These are phyloP conservation scores for Petrocephalus schoutedeni DNA, from an alignment of 2,797 vertebrate species.

Conservation along the genomic window DNA sequence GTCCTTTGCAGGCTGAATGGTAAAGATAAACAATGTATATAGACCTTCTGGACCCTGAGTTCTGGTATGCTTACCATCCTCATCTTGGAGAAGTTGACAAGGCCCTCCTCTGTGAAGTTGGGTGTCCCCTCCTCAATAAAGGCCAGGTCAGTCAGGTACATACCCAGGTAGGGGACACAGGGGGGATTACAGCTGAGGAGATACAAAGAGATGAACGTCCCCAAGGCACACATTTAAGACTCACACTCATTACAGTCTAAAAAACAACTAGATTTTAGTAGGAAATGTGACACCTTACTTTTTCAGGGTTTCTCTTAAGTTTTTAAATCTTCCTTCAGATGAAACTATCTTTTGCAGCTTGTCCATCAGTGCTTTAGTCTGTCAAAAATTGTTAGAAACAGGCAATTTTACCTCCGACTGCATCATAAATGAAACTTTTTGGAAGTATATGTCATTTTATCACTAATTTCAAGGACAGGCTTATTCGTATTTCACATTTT, in stretches of 20 bases:
- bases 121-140: slow-evolving; percentile 96
- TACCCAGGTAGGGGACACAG: slow-evolving; percentile 89
- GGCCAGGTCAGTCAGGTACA: slow-evolving; percentile 92
- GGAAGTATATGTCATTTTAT: background rate
- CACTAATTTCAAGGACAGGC: background rate
- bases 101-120: slow-evolving; percentile 91
- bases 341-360: slow-evolving; percentile 94
- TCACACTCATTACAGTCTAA: background rate
- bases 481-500: background rate
- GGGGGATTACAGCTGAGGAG: slow-evolving; percentile 83
- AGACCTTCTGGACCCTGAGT: background rate
- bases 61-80: slow-evolving; percentile 75
- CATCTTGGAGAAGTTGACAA: slow-evolving; percentile 98
- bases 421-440: background rate
- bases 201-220: background rate
- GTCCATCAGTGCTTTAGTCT: slow-evolving; percentile 93
- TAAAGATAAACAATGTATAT: background rate
- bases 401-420: background rate
- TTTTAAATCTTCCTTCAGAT: slow-evolving; percentile 94
- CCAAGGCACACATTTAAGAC: background rate
- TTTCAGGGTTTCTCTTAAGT: slow-evolving; percentile 92
- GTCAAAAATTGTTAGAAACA: slow-evolving; percentile 37
- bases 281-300: slow-evolving; percentile 67
- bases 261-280: background rate
- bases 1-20: background rate